Evolutionary conservation across 2,888 invertebrate genomes (phyloP).

Genomic region (Marronus borbonicus): DNA sequence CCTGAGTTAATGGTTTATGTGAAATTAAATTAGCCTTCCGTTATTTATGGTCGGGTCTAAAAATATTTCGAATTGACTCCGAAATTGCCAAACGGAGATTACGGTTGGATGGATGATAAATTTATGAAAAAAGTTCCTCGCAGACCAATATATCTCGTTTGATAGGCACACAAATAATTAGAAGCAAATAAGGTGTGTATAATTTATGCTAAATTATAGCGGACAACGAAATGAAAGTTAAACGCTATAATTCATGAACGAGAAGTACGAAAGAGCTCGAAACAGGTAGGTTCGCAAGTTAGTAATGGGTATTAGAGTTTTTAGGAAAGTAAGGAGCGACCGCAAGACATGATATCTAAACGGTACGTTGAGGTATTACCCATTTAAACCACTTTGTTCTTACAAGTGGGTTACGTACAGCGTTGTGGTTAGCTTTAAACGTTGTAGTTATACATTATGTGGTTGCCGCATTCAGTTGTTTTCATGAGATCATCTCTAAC

Average conservation of each 20-base stretch:
- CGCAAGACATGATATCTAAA: too few relatives aligned
- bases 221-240: not conserved
- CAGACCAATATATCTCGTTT: slow-evolving; percentile 5
- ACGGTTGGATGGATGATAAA: slow-evolving; percentile 26
- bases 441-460: too few relatives aligned
- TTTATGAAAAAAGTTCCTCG: slow-evolving; percentile 10
- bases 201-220: slow-evolving; percentile 14
- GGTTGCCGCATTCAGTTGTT: too few relatives aligned
- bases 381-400: too few relatives aligned
- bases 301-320: too few relatives aligned
- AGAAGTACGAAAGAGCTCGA: not conserved
- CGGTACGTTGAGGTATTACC: too few relatives aligned
- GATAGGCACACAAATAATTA: slow-evolving; percentile 13
- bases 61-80: slow-evolving; percentile 29
- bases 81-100: slow-evolving; percentile 17
- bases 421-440: too few relatives aligned
- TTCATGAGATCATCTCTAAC: too few relatives aligned
- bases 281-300: too few relatives aligned
- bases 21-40: slow-evolving; percentile 40
- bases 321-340: too few relatives aligned
- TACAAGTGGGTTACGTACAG: too few relatives aligned
- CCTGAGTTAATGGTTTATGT: slow-evolving; percentile 36
- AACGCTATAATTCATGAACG: not conserved
- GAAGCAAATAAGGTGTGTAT: slow-evolving; percentile 24
- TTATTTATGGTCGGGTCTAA: slow-evolving; percentile 41